phyloP scores from a whole-genome alignment of 2,797 vertebrate species.

The Pogonophryne albipinna region DNA sequence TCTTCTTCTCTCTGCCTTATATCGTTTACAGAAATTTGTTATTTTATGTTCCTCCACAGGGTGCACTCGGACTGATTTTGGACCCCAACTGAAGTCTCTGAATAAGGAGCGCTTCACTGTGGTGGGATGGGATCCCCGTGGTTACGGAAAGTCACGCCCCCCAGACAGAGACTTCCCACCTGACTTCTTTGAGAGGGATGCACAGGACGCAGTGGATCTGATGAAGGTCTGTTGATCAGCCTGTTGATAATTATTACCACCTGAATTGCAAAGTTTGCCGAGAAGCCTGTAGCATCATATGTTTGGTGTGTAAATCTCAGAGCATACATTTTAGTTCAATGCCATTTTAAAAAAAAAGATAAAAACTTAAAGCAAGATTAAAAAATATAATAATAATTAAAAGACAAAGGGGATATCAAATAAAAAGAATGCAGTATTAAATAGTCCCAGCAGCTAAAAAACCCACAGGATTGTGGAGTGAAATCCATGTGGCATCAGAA shows the following conservation, averaged over 20 bases:
- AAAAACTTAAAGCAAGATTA: background rate
- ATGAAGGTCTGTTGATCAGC: conserved; percentile 86
- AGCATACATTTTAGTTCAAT: background rate
- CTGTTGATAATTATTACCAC: background rate
- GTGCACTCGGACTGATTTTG: conserved; percentile 90
- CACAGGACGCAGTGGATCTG: conserved; percentile 91
- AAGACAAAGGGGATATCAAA: too few relatives aligned
- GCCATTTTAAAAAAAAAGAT: background rate
- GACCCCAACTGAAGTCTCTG: conserved; percentile 89
- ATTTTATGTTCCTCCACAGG: conserved; percentile 76
- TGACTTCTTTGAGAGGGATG: conserved; percentile 93
- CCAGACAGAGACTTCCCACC: conserved; percentile 90
- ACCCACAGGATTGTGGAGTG: too few relatives aligned
- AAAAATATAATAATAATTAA: too few relatives aligned
- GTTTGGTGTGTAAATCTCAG: background rate
- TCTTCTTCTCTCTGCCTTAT: background rate
- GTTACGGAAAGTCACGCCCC: conserved; percentile 92
- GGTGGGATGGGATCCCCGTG: conserved; percentile 92
- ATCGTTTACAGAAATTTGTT: background rate
- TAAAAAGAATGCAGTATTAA: background rate
- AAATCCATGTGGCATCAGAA: too few relatives aligned
- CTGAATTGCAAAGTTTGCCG: background rate
- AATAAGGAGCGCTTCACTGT: conserved; percentile 88
- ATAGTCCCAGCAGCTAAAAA: background rate
- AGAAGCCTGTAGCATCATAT: background rate